Evolutionary conservation across 2,113 vertebrate species (phyloP).

Genomic region (Antennarius striatus): DNA sequence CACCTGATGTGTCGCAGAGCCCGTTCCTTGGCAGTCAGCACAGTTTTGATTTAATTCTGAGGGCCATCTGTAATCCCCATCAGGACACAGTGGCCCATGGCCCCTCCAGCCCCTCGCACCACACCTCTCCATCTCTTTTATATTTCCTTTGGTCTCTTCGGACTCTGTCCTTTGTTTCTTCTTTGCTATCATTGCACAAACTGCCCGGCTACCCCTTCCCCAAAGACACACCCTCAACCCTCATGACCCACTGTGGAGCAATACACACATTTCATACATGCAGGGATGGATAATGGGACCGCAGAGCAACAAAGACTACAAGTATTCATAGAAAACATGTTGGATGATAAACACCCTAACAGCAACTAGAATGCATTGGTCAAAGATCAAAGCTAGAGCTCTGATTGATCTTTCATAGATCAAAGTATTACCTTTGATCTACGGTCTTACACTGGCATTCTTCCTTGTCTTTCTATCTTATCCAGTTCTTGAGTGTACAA

Average conservation of each 20-base stretch:
- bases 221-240: neutral
- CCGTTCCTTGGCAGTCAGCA: slow-evolving; percentile 69
- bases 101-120: slow-evolving; percentile 23
- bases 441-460: too few species aligned
- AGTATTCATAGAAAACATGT: slow-evolving; percentile 16
- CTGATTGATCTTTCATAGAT: too few species aligned
- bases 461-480: too few species aligned
- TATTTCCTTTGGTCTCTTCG: slow-evolving; percentile 43
- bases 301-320: slow-evolving; percentile 19
- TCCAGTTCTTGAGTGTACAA: too few species aligned
- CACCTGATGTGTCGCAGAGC: slow-evolving; percentile 57
- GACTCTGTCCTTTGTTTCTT: slow-evolving; percentile 34
- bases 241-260: slow-evolving; percentile 27
- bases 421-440: too few species aligned
- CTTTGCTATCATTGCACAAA: slow-evolving; percentile 17
- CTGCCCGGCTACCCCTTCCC: neutral
- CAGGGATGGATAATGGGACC: slow-evolving; percentile 56
- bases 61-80: slow-evolving; percentile 76
- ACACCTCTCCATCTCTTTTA: slow-evolving; percentile 48
- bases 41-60: slow-evolving; percentile 77
- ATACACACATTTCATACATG: slow-evolving; percentile 46
- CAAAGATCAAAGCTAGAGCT: too few species aligned
- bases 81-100: slow-evolving; percentile 55
- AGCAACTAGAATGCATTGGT: neutral
- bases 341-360: too few species aligned